A percentile compares a stretch with the other conserved stretches of the same genome.
These are phyloP conservation scores for Amphiduros pacificus DNA, from an alignment of 2,888 invertebrate genomes.

Conservation along the genomic window DNA sequence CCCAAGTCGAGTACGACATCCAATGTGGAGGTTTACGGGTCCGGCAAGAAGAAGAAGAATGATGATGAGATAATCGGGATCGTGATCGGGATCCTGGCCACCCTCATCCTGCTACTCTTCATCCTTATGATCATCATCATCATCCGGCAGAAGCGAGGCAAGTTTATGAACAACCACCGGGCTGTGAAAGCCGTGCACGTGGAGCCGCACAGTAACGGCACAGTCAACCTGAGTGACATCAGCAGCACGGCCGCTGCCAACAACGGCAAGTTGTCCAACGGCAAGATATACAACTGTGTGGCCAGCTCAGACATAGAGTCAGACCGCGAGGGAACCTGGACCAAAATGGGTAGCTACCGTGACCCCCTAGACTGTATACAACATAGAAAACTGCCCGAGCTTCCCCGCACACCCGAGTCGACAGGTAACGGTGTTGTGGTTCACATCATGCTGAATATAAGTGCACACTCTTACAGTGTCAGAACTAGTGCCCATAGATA, in stretches of 20 bases:
- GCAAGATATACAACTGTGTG: conserved; percentile 59
- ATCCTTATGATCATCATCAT: conserved; percentile 18
- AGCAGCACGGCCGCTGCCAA: conserved; percentile 2
- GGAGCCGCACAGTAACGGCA: conserved; percentile 7
- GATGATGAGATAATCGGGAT: conserved; percentile 21
- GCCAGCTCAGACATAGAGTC: conserved; percentile 51
- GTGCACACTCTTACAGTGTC: too few species aligned
- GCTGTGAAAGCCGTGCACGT: not conserved
- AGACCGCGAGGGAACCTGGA: conserved; percentile 44
- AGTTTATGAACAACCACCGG: conserved; percentile 12
- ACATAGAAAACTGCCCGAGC: conserved; percentile 52
- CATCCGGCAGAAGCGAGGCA: conserved; percentile 16
- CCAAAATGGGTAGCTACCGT: conserved; percentile 19
- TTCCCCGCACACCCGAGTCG: conserved; percentile 42
- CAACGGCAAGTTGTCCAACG: conserved; percentile 55
- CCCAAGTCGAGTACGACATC: conserved; percentile 59
- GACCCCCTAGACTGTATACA: conserved; percentile 35
- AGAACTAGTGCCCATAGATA: too few species aligned
- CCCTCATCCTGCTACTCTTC: conserved; percentile 17
- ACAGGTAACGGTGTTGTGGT: too few species aligned
- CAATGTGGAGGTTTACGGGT: conserved; percentile 1
- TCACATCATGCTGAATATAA: too few species aligned
- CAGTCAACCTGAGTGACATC: conserved; percentile 8
- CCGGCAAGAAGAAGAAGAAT: conserved; percentile 3
- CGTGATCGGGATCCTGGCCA: conserved; percentile 17